Conservation (phyloP, 2,797 vertebrate genomes). For the Sebastes steindachneri region DNA sequence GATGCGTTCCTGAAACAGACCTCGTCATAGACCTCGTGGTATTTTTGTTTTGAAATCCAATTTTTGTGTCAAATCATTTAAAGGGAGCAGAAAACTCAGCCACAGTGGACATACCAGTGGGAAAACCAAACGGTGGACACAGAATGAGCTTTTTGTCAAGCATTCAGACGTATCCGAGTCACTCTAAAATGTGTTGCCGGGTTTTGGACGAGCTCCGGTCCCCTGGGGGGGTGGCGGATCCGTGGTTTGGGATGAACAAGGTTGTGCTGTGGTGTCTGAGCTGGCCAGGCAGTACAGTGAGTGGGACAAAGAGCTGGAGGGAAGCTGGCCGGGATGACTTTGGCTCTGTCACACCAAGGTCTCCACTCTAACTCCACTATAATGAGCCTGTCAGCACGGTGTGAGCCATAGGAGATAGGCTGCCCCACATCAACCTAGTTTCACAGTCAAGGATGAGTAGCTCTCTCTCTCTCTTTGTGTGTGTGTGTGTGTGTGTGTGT, state of each 20-base stretch:
- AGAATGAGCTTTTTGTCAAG: slow-evolving; percentile 32
- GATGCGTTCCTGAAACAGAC: neutral
- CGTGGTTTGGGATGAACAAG: slow-evolving; percentile 3
- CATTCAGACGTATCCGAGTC: slow-evolving; percentile 40
- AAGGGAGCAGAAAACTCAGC: neutral
- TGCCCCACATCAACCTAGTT: slow-evolving; percentile 65
- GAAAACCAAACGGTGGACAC: neutral
- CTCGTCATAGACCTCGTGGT: neutral
- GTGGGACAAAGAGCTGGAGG: slow-evolving; percentile 27
- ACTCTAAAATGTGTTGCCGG: slow-evolving; percentile 15
- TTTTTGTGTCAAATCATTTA: neutral
- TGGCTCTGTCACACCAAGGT: slow-evolving; percentile 73
- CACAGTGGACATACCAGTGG: neutral
- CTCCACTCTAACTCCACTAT: slow-evolving; percentile 68
- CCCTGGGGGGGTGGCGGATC: neutral
- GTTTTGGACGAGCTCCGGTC: neutral
- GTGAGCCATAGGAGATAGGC: slow-evolving; percentile 64
- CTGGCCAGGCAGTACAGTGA: slow-evolving; percentile 16
- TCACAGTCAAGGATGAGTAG: slow-evolving; percentile 66
- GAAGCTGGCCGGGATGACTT: slow-evolving; percentile 61
- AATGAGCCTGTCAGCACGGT: slow-evolving; percentile 72
- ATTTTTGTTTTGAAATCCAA: neutral
- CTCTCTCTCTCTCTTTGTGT: neutral
- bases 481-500: neutral
- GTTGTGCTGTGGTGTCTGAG: neutral